A percentile compares a stretch with the other conserved stretches of the same genome.
These are phyloP conservation scores for Tryphoninae sp. DNA, from an alignment of 2,888 invertebrate genomes.

Conservation along the genomic window DNA sequence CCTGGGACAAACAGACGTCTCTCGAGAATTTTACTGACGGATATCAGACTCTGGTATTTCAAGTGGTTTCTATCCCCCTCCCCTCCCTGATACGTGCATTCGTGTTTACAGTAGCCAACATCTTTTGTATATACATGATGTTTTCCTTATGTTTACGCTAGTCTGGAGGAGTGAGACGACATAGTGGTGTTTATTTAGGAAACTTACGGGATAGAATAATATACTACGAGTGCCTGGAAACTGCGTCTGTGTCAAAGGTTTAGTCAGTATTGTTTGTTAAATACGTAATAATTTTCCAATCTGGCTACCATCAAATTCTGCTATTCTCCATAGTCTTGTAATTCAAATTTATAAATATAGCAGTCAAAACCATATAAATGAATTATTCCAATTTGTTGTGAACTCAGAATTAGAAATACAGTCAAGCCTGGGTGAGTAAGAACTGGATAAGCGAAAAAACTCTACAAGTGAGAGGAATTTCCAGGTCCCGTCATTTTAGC, in stretches of 20 bases:
- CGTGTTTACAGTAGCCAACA: slow-evolving; percentile 75
- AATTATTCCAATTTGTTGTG: no score
- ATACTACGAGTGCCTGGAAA: slow-evolving; percentile 1
- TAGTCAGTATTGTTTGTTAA: slow-evolving; percentile 3
- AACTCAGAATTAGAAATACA: no score
- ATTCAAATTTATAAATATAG: no score
- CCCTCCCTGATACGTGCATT: slow-evolving; percentile 57
- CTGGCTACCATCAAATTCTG: no score
- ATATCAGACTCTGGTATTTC: slow-evolving; percentile 74
- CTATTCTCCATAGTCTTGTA: no score
- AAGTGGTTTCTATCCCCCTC: slow-evolving; percentile 71
- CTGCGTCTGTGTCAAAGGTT: neutral
- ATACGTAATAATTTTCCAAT: neutral
- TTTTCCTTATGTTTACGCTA: slow-evolving; percentile 63
- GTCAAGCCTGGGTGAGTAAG: no score
- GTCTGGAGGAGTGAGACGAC: slow-evolving; percentile 41
- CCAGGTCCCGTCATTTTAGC: no score
- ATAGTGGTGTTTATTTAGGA: slow-evolving; percentile 21
- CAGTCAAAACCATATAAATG: no score
- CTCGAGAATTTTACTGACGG: slow-evolving; percentile 70
- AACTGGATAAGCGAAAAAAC: no score
- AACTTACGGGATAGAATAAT: slow-evolving; percentile 14
- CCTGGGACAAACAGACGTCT: slow-evolving; percentile 68
- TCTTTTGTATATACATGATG: slow-evolving; percentile 68
- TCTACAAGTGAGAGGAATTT: no score